Evolutionary conservation across 2,888 invertebrate species (phyloP).

Genomic region (Phoenoteleia sp.): DNA sequence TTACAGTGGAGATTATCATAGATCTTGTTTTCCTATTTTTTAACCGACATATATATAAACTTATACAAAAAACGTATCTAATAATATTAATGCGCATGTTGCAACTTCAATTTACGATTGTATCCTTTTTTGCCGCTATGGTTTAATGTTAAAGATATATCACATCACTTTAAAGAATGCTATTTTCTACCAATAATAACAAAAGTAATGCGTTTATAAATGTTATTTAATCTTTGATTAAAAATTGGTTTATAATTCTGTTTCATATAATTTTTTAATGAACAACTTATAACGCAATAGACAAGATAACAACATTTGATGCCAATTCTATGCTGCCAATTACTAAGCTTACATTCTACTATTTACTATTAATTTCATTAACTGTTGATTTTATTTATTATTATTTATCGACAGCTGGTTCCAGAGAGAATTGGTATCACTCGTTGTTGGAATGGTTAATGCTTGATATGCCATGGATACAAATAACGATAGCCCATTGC

Average conservation of each 20-base stretch:
- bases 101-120: neutral
- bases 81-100: neutral
- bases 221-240: constrained; percentile 8
- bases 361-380: too few species aligned
- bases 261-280: neutral
- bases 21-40: too few species aligned
- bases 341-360: neutral
- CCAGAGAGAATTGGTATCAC: constrained; percentile 20
- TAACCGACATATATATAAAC: too few species aligned
- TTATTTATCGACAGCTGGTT: constrained; percentile 2
- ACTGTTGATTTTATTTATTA: constrained; percentile 14
- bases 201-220: constrained; percentile 31
- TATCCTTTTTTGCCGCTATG: neutral
- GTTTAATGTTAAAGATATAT: neutral
- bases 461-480: constrained; percentile 52
- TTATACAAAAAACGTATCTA: neutral
- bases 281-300: neutral
- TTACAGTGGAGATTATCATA: too few species aligned
- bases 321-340: neutral
- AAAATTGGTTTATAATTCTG: constrained; percentile 10
- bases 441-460: constrained; percentile 56
- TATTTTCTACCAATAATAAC: neutral
- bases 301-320: neutral
- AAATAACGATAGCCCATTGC: constrained; percentile 59
- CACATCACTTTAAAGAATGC: neutral